Evolutionary conservation across 1,140 invertebrate species (phyloP), one percentile per base, ranked within the genome.

Genomic region (Papilio xuthus): DNA sequence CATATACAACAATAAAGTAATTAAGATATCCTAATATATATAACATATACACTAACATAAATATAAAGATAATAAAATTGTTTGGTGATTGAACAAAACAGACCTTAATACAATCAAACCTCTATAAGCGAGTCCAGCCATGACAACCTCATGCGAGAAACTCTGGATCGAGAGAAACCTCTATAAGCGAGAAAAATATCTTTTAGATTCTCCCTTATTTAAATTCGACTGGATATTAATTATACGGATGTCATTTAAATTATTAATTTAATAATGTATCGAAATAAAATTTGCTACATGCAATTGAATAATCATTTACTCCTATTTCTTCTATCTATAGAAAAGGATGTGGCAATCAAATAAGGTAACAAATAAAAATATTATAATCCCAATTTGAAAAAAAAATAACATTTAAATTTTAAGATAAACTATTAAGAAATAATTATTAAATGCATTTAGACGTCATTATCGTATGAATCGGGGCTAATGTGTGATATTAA

Each of bases 401-500:
- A 2, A 37, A 37, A 37, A 37, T 7, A 37, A 37, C 7, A 7
- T 37, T 18, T 6, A 50, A 6, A 6, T 13, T 63, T 63, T 28
- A 13, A 12, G 23, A 10, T 0, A 60, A n/a, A n/a, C 20, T 23
- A 56, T 60, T 23, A 12, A 26, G 18, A 13, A 6, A 15, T 67
- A 63, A 63, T 60, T 60, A 60, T 56, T 63, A 63, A 63, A 26
- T 20, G 20, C 18, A 26, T 28, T 26, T 73, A 28, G 72, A 75
- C 72, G 50, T 75, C 72, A 75, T 56, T 75, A 75, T 28, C 23
- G 13, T 53, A 56, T n/a, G 4, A 53, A 13, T 15, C 9, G 37
- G 23, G 42, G 15, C 26, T 18, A 74, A 20, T 53, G 44, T 74
- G 47, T 13, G n/a, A 72, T 72, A 72, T 72, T 72, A 20, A 72